A percentile compares a stretch with the other conserved stretches of the same genome.
Evolutionary conservation across 2,113 vertebrate species (phyloP).

Genomic region (Oryzias melastigma): DNA sequence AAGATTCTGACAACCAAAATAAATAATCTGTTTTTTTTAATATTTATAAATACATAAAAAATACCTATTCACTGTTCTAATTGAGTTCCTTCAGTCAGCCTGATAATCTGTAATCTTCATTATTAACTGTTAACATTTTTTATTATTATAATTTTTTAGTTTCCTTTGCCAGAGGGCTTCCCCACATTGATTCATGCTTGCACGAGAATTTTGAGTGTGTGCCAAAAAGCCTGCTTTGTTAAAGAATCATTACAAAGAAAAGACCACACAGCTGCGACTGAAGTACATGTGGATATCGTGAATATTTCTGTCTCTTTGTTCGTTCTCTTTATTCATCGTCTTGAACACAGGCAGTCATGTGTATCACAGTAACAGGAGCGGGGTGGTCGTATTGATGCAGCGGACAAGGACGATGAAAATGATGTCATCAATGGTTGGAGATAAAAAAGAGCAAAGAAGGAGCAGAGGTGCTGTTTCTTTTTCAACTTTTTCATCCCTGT

Average conservation of each 20-base stretch:
- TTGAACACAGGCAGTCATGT: conserved; percentile 68
- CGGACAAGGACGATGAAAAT: conserved; percentile 41
- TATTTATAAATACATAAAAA: too few relatives aligned
- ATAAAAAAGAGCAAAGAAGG: conserved; percentile 48
- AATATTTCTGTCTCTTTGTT: conserved; percentile 59
- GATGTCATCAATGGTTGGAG: conserved; percentile 44
- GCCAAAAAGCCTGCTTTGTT: neutral
- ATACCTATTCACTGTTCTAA: too few relatives aligned
- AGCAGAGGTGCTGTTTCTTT: conserved; percentile 26
- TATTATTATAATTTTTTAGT: too few relatives aligned
- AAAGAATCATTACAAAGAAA: conserved; percentile 12
- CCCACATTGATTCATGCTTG: neutral
- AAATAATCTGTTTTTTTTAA: too few relatives aligned
- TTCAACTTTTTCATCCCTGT: conserved; percentile 50
- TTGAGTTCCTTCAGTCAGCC: too few relatives aligned
- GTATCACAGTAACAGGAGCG: conserved; percentile 66
- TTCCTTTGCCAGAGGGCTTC: neutral
- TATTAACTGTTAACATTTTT: too few relatives aligned
- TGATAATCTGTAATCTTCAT: too few relatives aligned
- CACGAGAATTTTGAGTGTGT: too few relatives aligned
- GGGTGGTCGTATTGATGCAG: conserved; percentile 48
- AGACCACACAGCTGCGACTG: conserved; percentile 30
- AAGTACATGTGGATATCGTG: conserved; percentile 34
- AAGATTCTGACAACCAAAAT: too few relatives aligned
- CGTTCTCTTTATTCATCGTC: conserved; percentile 76